Conservation (phyloP, 1,140 invertebrate species). For the Phocides pigmalion region DNA sequence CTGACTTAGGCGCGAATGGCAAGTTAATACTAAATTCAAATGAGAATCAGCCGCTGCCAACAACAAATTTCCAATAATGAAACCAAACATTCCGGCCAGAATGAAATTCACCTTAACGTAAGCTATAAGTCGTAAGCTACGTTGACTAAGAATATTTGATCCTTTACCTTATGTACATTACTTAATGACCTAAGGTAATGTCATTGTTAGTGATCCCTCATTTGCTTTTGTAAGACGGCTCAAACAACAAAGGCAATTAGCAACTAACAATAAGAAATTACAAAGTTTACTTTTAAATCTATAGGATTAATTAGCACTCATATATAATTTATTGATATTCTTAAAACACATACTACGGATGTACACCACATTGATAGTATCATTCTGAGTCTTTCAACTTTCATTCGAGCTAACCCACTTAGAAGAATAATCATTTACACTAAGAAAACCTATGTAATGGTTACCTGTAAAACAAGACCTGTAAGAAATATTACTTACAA, state of each 20-base stretch:
- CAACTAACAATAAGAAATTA: conserved; percentile 10
- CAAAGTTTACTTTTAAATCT: background rate
- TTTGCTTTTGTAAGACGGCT: conserved; percentile 47
- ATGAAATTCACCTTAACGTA: conserved; percentile 34
- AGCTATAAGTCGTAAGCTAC: conserved; percentile 46
- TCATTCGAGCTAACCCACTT: too few species aligned
- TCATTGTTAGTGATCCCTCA: conserved; percentile 70
- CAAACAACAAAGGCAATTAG: conserved; percentile 27
- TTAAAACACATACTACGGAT: background rate
- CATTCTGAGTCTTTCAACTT: too few species aligned
- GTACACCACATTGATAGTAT: background rate
- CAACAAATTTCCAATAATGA: conserved; percentile 47
- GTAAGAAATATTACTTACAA: too few species aligned
- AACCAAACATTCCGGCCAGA: conserved; percentile 24
- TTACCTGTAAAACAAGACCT: too few species aligned
- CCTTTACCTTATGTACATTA: conserved; percentile 65
- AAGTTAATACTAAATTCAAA: conserved; percentile 36
- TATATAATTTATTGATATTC: background rate
- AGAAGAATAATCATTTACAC: too few species aligned
- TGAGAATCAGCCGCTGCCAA: conserved; percentile 34
- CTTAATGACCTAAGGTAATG: conserved; percentile 69
- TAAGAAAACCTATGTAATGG: too few species aligned
- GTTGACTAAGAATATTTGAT: conserved; percentile 60
- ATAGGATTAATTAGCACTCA: background rate
- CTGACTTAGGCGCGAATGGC: conserved; percentile 39